Evolutionary conservation across 2,888 invertebrate species (phyloP), one percentile per base, ranked within the genome.

Genomic region (Pristionchus fissidentatus): DNA sequence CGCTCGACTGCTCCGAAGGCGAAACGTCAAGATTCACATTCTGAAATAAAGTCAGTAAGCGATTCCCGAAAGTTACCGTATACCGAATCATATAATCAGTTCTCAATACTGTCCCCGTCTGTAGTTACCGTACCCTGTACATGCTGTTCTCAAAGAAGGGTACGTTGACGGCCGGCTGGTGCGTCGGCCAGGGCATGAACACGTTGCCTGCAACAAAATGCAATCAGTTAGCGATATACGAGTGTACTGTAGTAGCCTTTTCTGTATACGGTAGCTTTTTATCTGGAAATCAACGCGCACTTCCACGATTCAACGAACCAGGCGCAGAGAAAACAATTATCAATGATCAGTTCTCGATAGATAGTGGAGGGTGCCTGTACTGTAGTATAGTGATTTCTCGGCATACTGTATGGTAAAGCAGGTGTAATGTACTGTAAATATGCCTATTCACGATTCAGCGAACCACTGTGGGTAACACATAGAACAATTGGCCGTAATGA

Each of bases 21-120:
- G 85, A 57, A 26, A 85, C 88, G 29, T 91, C 91, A 38, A 91
- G 83, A 78, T 91, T 91, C n/a, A 91, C 91, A 57, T 70, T 70
- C 70, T 90, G 85, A 15, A 81, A 81, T 0, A 13, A 5, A 55
- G 29, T 35, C n/a, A 38, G n/a, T 29, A 22, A 41, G 35, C 26
- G 38, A 26, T 13, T 43, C 2, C 10, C 1, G 60, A 5, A 38
- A 13, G n/a, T n/a, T n/a, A n/a, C n/a, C n/a, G n/a, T 7, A 2
- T 41, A 35, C 35, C 35, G 35, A 38, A 79, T n/a, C 15, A 4
- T 38, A 79, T 26, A 55, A n/a, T 41, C 79, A 57, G 57, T 79
- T 19, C 10, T n/a, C 79, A 26, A 52, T 52, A 26, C 32, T 41
- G n/a, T 0, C 1, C 1, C 35, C 2, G 2, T 13, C 38, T 57